phyloP scores from a whole-genome alignment of 2,113 vertebrate genomes.

The Oceanites oceanicus region DNA sequence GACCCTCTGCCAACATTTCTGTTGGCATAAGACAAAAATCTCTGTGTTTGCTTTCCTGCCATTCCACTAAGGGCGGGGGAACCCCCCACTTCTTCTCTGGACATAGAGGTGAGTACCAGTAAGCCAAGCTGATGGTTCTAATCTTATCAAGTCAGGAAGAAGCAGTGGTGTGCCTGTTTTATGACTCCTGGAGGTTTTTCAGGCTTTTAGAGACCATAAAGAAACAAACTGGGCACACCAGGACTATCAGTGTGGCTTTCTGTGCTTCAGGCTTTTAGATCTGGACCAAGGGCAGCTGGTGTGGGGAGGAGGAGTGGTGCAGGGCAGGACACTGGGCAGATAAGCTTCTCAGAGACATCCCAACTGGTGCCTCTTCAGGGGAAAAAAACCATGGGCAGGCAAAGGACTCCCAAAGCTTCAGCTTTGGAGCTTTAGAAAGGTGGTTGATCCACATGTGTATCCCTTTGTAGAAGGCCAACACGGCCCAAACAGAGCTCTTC shows the following conservation, averaged over 20 bases:
- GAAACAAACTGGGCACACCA: neutral
- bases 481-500: neutral
- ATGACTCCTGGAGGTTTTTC: neutral
- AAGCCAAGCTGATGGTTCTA: neutral
- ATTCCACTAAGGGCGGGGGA: neutral
- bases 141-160: neutral
- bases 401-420: neutral
- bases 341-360: neutral
- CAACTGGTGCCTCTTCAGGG: neutral
- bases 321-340: neutral
- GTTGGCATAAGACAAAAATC: neutral
- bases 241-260: neutral
- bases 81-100: neutral
- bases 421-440: neutral
- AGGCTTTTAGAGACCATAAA: neutral
- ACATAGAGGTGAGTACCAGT: neutral
- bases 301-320: neutral
- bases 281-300: neutral
- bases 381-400: neutral
- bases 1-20: neutral
- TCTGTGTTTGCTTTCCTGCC: neutral
- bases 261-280: neutral
- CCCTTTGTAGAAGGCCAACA: neutral
- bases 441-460: fast-evolving
- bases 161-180: neutral